Evolutionary conservation across 2,797 vertebrate species (phyloP), one percentile per base, ranked within the genome.

Genomic region (Uromys caudimaculatus): DNA sequence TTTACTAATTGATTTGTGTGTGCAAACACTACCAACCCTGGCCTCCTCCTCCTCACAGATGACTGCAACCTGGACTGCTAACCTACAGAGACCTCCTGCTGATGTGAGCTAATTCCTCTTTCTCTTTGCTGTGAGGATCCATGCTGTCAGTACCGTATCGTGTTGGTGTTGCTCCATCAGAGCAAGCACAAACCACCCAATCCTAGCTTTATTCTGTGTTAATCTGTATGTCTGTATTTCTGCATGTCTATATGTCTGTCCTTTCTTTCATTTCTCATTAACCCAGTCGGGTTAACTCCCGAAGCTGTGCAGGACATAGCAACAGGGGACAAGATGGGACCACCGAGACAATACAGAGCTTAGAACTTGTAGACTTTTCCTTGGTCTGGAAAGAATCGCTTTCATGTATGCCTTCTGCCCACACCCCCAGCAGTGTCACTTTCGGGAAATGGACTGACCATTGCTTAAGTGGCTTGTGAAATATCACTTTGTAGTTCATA

Each of bases 401-500:
- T 92, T 97, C 97, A 95, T 97, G 89, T 27, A 41, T 71, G 58
- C 92, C 89, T 96, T 95, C 85, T 93, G 95, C 95, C 89, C 27
- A 1, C 73, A 96, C 89, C 0, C 2, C 77, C 58, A 67, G 3
- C 19, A 93, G 84, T 77, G 82, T 79, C 93, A 50, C 62, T 98
- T 98, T 98, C 47, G 24, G 98, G 98, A 98, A 98, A 91, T 4
- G 95, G 87, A 52, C 95, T 97, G 94, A 96, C 52, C 52, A 41
- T 97, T 98, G 95, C 97, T 93, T 95, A 98, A 98, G 97, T 93
- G 94, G 95, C 96, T 98, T 98, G 89, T 98, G 96, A 98, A 98
- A 98, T 83, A 76, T 97, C 91, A 95, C 95, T 6, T 38, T 79
- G 78, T 73, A 93, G 92, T 90, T 95, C 86, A 94, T 93, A 91